These are phyloP conservation scores for Microtus richardsoni DNA, from an alignment of 2,113 vertebrate genomes.

Conservation along the genomic window DNA sequence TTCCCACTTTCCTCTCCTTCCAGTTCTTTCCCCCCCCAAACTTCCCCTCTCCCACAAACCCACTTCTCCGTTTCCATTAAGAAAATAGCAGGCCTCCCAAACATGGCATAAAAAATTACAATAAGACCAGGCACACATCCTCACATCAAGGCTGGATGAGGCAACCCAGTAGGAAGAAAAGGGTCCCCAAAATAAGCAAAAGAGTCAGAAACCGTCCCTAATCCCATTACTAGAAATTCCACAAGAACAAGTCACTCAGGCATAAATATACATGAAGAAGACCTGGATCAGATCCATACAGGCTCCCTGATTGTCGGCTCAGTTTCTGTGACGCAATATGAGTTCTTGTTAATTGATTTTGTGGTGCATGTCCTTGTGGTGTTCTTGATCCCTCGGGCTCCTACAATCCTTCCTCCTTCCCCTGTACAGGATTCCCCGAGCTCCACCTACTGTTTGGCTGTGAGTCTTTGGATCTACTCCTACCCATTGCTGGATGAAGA, in stretches of 20 bases:
- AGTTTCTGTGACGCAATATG: background rate
- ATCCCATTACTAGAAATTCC: background rate
- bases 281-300: background rate
- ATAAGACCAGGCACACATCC: background rate
- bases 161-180: background rate
- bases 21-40: rapidly evolving
- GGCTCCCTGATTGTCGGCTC: background rate
- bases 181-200: background rate
- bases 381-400: background rate
- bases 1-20: background rate
- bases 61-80: background rate
- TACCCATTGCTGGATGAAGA: background rate
- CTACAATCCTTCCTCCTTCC: background rate
- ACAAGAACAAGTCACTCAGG: background rate
- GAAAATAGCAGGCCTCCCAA: background rate
- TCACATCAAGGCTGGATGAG: background rate
- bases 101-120: background rate
- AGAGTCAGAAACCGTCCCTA: background rate
- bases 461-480: background rate
- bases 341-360: background rate
- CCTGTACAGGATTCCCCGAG: background rate
- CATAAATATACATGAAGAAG: background rate
- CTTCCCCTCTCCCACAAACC: background rate
- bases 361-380: background rate
- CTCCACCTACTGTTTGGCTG: background rate